phyloP scores from a whole-genome alignment of 2,113 vertebrate species.

The Nycticorax nycticorax region DNA sequence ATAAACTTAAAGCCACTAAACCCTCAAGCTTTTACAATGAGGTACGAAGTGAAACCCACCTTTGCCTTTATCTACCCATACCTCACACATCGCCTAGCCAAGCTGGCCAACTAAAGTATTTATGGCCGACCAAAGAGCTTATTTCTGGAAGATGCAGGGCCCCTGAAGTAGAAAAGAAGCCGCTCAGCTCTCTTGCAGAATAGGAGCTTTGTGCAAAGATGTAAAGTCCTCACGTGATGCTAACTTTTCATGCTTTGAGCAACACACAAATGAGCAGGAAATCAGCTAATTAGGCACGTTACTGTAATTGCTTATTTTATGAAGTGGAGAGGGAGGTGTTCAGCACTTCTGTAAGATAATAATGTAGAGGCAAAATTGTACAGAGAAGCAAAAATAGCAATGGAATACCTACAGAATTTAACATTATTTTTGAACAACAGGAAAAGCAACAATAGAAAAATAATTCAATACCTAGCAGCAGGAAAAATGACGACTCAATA shows the following conservation, averaged over 20 bases:
- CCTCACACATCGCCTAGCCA: background rate
- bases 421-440: background rate
- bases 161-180: background rate
- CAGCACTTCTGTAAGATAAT: slow-evolving; percentile 8
- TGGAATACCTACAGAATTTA: background rate
- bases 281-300: slow-evolving; percentile 40
- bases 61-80: background rate
- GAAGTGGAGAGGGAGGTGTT: slow-evolving; percentile 14
- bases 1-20: background rate
- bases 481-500: background rate
- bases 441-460: background rate
- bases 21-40: background rate
- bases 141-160: background rate
- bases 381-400: background rate
- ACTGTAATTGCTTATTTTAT: slow-evolving; percentile 27
- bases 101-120: background rate
- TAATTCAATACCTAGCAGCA: background rate
- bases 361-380: background rate
- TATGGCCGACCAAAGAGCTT: background rate
- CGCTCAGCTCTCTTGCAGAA: background rate
- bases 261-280: slow-evolving; percentile 23
- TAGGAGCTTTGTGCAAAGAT: background rate
- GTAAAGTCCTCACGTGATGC: background rate
- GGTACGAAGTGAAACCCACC: background rate
- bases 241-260: slow-evolving; percentile 23